phyloP scores from a whole-genome alignment of 2,888 invertebrate species.

The Ennomos quercinarius region DNA sequence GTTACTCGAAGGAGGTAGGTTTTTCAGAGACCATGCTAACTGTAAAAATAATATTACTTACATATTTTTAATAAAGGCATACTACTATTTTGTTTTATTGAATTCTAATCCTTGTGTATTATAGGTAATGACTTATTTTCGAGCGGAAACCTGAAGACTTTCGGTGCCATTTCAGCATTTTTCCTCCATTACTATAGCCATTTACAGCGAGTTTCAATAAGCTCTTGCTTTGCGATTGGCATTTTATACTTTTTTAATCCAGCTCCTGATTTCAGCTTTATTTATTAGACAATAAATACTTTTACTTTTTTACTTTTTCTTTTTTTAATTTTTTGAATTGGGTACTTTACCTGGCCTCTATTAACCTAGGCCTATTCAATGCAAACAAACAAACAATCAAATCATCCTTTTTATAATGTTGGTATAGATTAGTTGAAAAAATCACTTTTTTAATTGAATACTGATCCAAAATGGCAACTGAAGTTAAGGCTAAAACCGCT shows the following conservation, averaged over 20 bases:
- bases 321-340: neutral
- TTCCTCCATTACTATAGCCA: conserved; percentile 44
- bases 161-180: conserved; percentile 44
- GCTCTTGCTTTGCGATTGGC: conserved; percentile 49
- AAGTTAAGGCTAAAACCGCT: too few species aligned
- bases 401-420: too few species aligned
- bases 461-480: too few species aligned
- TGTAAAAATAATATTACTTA: too few species aligned
- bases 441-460: too few species aligned
- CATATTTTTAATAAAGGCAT: too few species aligned
- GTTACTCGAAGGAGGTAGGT: too few species aligned
- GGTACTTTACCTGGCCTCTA: neutral
- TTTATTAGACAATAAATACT: conserved; percentile 5
- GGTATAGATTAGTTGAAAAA: too few species aligned
- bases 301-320: neutral
- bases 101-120: neutral
- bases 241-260: conserved; percentile 41
- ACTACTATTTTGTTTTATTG: neutral
- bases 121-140: conserved; percentile 42
- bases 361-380: too few species aligned
- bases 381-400: too few species aligned
- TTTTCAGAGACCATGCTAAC: too few species aligned
- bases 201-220: conserved; percentile 52
- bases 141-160: conserved; percentile 29
- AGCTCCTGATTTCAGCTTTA: conserved; percentile 27